Base-by-base conservation (phyloP, 2,113 vertebrate genomes). In the Anarhynchus alexandrinus region DNA sequence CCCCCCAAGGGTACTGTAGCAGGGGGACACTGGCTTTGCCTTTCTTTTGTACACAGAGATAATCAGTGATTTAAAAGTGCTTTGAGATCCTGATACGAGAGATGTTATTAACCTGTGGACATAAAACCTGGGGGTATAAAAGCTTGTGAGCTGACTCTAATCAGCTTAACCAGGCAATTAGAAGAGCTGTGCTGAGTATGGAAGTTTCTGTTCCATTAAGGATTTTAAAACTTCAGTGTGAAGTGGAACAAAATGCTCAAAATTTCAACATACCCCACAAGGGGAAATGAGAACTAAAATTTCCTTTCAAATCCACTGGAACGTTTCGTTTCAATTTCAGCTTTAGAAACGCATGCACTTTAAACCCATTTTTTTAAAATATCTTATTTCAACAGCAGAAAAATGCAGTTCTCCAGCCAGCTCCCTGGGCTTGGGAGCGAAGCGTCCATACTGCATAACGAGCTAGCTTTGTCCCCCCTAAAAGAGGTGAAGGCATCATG, bases 201-300 rank as follows among this genome's bases (percentile, higher is more conserved):
- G 89, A 73, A 93, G 94, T 80, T 94, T 90, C 91, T 88, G 82
- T 96, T 91, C 86, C 6, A 1, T 70, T 52, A 82, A 72, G 51
- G 74, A 77, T 87, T 84, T 80, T 47, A 77, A 91, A 92, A 70
- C 78, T 94, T 73, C 27, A 25, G 54, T 26, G 71, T 88, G 81
- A 96, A 95, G 95, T 55, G 95, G 96, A 97, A 96, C 88, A 92
- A 95, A 96, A 88, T 66, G 71, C 82, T 80, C 90, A 7, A 5
- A 92, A 88, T 96, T 95, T 95, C 90, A 32, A 86, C 94, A 89
- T 20, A 55, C 8, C 83, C 73, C 84, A 89, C 32, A 1, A 88
- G 85, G 90, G 92, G 73, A 94, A 97, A 96, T 0, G 7, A 91
- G 90, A 82, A 90, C 40, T 27, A 54, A 77, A 87, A 69, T 82